Conservation (phyloP, 2,797 vertebrate genomes). For the Poeciliopsis presidionis region DNA sequence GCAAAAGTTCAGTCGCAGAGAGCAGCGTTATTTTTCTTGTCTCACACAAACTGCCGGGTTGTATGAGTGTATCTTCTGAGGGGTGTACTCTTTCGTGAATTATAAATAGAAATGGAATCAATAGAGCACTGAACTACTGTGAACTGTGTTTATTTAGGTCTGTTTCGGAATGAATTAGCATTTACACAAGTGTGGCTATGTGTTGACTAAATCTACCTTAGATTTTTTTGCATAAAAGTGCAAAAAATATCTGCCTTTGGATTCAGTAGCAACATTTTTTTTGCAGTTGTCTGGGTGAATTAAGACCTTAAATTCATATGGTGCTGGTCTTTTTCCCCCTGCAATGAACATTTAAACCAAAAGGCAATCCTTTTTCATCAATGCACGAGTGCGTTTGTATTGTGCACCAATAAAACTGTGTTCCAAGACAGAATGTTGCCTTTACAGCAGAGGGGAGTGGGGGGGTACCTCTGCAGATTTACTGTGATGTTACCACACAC, state of each 20-base stretch:
- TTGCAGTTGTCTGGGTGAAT: neutral
- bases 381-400: constrained; percentile 49
- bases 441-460: constrained; percentile 69
- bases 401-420: constrained; percentile 59
- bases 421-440: constrained; percentile 58
- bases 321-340: neutral
- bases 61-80: constrained; percentile 53
- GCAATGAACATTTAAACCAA: constrained; percentile 29
- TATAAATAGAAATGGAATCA: constrained; percentile 81
- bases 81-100: constrained; percentile 77
- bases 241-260: neutral
- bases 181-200: constrained; percentile 15
- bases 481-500: constrained; percentile 68
- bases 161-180: constrained; percentile 43
- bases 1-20: constrained; percentile 36
- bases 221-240: neutral
- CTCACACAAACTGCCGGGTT: constrained; percentile 51
- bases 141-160: constrained; percentile 39
- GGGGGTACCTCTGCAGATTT: constrained; percentile 75
- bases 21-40: constrained; percentile 60
- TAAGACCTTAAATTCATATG: neutral
- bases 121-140: constrained; percentile 74
- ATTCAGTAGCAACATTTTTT: neutral
- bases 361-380: constrained; percentile 17
- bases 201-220: neutral